Conservation (phyloP, 2,888 invertebrate genomes). For the Nesidiocoris tenuis region DNA sequence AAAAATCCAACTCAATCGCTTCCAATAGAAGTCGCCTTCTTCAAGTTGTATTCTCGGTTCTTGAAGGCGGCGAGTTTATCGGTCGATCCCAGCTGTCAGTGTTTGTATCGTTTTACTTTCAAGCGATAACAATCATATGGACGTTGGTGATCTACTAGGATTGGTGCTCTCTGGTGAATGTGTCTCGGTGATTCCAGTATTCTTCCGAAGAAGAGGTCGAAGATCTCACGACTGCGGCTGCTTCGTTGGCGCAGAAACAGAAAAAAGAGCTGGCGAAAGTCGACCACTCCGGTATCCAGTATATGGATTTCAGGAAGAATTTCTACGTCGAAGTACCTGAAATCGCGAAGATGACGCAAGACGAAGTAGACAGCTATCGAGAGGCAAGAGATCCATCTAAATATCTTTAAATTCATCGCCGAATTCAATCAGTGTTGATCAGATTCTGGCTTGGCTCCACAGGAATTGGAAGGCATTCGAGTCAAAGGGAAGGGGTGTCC, state of each 20-base stretch:
- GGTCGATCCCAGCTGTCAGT: too few species aligned
- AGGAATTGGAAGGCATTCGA: slow-evolving; percentile 89
- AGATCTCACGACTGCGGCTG: slow-evolving; percentile 87
- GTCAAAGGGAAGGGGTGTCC: slow-evolving; percentile 97
- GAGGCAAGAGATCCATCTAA: slow-evolving; percentile 55
- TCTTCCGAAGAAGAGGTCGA: slow-evolving; percentile 96
- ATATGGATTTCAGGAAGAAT: slow-evolving; percentile 85
- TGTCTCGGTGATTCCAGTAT: slow-evolving; percentile 69
- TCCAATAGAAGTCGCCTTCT: not conserved
- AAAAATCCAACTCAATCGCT: not conserved
- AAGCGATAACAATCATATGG: too few species aligned
- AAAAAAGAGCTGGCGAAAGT: slow-evolving; percentile 90
- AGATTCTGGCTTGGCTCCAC: slow-evolving; percentile 33
- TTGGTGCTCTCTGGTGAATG: too few species aligned
- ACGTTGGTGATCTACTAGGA: too few species aligned
- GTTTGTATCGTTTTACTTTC: too few species aligned
- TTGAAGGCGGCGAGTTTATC: too few species aligned
- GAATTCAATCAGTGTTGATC: too few species aligned
- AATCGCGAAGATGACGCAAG: slow-evolving; percentile 83
- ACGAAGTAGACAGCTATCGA: slow-evolving; percentile 81
- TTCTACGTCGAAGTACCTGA: slow-evolving; percentile 99
- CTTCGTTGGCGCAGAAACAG: slow-evolving; percentile 83
- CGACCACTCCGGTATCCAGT: slow-evolving; percentile 84
- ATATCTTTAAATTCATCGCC: too few species aligned
- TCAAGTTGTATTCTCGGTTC: too few species aligned